A percentile compares a stretch with the other conserved stretches of the same genome.
These are phyloP conservation scores for Meghimatium bilineatum DNA, from an alignment of 2,888 invertebrate species.

Conservation along the genomic window DNA sequence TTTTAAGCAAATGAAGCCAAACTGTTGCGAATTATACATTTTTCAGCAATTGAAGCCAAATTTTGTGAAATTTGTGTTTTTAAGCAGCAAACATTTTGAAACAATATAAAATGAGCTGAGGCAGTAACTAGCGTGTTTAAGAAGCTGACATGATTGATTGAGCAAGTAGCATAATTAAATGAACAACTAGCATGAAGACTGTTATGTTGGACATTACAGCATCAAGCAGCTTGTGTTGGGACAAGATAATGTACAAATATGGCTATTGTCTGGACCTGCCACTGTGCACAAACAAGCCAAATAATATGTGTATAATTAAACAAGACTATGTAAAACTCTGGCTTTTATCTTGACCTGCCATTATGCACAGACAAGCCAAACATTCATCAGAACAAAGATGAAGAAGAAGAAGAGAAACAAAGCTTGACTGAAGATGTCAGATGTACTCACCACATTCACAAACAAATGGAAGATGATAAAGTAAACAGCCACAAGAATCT, in stretches of 20 bases:
- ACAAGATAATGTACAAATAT: neutral
- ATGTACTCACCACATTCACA: conserved; percentile 55
- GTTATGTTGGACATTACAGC: neutral
- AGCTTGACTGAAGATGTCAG: neutral
- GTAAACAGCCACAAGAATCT: conserved; percentile 66
- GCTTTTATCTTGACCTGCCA: neutral
- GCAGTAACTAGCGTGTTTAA: too few species aligned
- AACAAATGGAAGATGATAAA: conserved; percentile 72
- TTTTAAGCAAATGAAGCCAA: too few species aligned
- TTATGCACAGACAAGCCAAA: neutral
- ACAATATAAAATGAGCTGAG: too few species aligned
- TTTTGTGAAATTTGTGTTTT: too few species aligned
- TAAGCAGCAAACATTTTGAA: too few species aligned
- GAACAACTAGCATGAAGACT: too few species aligned
- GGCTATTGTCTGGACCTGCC: neutral
- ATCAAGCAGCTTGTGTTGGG: neutral
- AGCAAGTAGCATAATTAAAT: too few species aligned
- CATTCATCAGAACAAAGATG: neutral
- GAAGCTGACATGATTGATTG: too few species aligned
- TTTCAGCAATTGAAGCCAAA: too few species aligned
- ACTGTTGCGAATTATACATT: too few species aligned
- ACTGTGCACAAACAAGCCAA: neutral
- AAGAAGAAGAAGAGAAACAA: neutral
- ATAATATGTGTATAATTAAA: too few species aligned
- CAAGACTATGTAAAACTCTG: too few species aligned